Base-by-base conservation (phyloP, 2,113 vertebrate genomes). In the Oxyruncus cristatus region DNA sequence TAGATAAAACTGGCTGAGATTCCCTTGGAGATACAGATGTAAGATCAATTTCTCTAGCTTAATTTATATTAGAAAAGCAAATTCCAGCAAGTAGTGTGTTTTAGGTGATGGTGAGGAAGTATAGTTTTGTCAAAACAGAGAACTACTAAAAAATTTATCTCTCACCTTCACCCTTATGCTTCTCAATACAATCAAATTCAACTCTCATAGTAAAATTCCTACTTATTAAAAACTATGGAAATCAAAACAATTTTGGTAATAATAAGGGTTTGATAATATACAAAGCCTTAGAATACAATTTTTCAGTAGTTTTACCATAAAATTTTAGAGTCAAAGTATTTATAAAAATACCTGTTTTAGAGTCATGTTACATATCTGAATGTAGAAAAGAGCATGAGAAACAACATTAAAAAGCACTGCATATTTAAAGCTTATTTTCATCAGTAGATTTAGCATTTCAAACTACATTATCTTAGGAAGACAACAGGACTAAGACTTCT, bases 61-160 rank as follows among this genome's bases (percentile, higher is more conserved):
- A 71, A 67, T 74, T 87, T 42, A 19, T 66, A 85, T 46, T 41
- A 46, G 27, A 53, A 74, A 11, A 53, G 23, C 52, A 47, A 89
- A 78, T 17, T 82, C 22, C 28, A 88, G 27, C 0, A 0, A 92
- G 35, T 39, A 65, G 21, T 3, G 0, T 56, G 24, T 1, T 92
- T 89, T 37, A 85, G 59, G 19, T 47, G 42, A 85, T n/a, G 27
- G 9, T 58, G 32, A 76, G 12, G n/a, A 76, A 83, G n/a, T 8
- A 83, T 2, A 4, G 42, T 73, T 83, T 76, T 83, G 28, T 30
- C 27, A 79, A 85, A 93, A 84, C 22, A 94, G 19, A 91, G 19
- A 86, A n/a, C 11, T 71, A 27, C 14, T 72, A 33, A 28, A n/a
- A 37, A 7, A 5, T 8, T 7, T 46, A 3, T 55, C n/a, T 68